phyloP scores from a whole-genome alignment of 2,888 invertebrate genomes.

The Eupithecia exiguata region DNA sequence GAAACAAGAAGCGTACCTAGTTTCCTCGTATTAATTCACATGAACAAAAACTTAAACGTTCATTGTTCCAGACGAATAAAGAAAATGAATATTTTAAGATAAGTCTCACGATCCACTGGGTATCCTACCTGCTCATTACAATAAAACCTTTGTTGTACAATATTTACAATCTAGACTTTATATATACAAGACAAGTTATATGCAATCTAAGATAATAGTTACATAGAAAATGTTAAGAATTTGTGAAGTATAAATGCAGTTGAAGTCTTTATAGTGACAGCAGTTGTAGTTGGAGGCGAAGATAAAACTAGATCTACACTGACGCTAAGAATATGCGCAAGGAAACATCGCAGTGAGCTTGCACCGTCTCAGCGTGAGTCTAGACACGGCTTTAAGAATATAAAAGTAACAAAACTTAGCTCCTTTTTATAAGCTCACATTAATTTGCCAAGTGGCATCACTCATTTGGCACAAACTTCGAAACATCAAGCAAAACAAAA shows the following conservation, averaged over 20 bases:
- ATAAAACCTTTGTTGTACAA: conserved; percentile 56
- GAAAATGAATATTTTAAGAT: conserved; percentile 11
- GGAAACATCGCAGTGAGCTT: conserved; percentile 3
- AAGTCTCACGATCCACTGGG: conserved; percentile 1
- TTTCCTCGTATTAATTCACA: conserved; percentile 2
- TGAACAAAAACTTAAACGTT: conserved; percentile 10
- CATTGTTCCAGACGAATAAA: conserved; percentile 19
- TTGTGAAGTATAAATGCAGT: conserved; percentile 40
- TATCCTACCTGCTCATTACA: conserved; percentile 31
- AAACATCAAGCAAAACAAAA: conserved; percentile 58
- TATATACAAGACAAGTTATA: conserved; percentile 70
- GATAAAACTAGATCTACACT: conserved; percentile 3
- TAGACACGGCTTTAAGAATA: conserved; percentile 13
- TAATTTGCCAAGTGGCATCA: conserved; percentile 67
- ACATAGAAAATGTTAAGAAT: conserved; percentile 38
- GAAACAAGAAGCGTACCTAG: conserved; percentile 7
- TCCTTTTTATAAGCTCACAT: conserved; percentile 43
- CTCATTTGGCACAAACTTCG: conserved; percentile 71
- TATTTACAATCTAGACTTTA: conserved; percentile 73
- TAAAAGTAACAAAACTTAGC: conserved; percentile 38
- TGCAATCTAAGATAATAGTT: conserved; percentile 38
- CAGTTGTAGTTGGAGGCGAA: conserved; percentile 18
- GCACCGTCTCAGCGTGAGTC: conserved; percentile 11
- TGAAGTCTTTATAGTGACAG: conserved; percentile 38
- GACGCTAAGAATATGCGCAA: conserved; percentile 6